Evolutionary conservation across 35 echinoderm and acorn worm genomes (phyloP), one percentile per base, ranked within the genome.

Genomic region (Heliocidaris tuberculata): DNA sequence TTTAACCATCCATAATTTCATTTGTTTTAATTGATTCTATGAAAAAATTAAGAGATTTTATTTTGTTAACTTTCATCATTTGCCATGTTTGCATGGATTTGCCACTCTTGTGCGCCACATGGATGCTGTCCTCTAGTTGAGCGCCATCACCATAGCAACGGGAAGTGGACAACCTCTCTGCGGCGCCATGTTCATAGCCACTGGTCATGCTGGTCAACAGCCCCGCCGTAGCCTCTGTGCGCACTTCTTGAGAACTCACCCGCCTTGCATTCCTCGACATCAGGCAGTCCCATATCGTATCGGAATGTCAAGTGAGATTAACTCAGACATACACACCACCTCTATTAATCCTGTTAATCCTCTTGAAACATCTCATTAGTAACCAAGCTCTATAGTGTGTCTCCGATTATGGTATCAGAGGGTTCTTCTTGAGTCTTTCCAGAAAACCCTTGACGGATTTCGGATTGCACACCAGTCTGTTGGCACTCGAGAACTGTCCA

Each of bases 341-440:
- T 4, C 15, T 89, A 47, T 89, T 47, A 89, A 48, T 48, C 87
- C 87, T 4, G 31, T 89, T 89, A 89, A 89, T 89, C 87, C 87
- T 47, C 87, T 89, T 42, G 31, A 24, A 47, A 47, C 47, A 88
- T 35, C 87, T 89, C 87, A 89, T 89, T 42, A 89, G 87, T 47
- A 89, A 89, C 87, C 87, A 89, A 48, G 31, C 87, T 48, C 31
- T 89, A 21, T 47, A 42, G 19, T 13, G 13, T 4, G 65, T 24
- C 65, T 8, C 65, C 27, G 65, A 78, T 71, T 78, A 78, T n/a
- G 65, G 65, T 78, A n/a, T 78, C 27, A 5, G 8, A n/a, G 17
- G 35, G 6, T 24, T 4, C 0, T 21, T 24, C 21, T n/a, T n/a
- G 65, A 78, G 65, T 7, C 65, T 19, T 19, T 78, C 27, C 65